Base-by-base conservation (phyloP, 1,140 invertebrate species). In the Drosophila bocki region DNA sequence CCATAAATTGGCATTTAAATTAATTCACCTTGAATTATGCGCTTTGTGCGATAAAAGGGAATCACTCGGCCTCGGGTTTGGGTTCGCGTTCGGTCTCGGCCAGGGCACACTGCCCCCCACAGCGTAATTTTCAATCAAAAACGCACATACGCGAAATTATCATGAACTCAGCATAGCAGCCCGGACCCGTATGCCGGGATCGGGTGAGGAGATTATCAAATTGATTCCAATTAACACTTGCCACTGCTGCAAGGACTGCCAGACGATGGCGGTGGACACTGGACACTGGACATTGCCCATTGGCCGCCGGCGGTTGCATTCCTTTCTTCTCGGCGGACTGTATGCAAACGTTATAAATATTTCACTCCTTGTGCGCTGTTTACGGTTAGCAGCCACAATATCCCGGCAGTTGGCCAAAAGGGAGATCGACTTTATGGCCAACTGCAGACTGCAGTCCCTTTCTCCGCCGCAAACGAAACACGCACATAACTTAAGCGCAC, bases 221-320 rank as follows among this genome's bases (percentile, higher is more conserved):
- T 92, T 92, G 91, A 92, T 92, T 92, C 87, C 91, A 92, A 92
- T 92, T 92, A 92, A 92, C 91, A 92, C 91, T 92, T 92, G 91
- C 91, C 91, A 92, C 91, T 77, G 91, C 79, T 76, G 56, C 78
- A 85, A 68, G 74, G 72, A 77, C 41, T 59, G 53, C 32, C 67
- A 77, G 70, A 39, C 58, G 32, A 42, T 57, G 48, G 51, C 33
- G 12, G 15, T 29, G 47, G 41, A 32, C 71, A 56, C 11, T n/a
- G 41, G 50, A 42, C 57, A 58, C 11, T 45, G 65, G 58, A 41
- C 54, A 76, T 56, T 53, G 61, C 39, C 32, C 68, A 48, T 32
- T 9, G 69, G 65, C 53, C 69, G 60, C 22, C 39, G 75, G 59
- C 70, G 37, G 45, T 32, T 74, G 70, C 70, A 72, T 60, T 60